phyloP scores from a whole-genome alignment of 2,888 invertebrate genomes.

The Zele albiditarsus region DNA sequence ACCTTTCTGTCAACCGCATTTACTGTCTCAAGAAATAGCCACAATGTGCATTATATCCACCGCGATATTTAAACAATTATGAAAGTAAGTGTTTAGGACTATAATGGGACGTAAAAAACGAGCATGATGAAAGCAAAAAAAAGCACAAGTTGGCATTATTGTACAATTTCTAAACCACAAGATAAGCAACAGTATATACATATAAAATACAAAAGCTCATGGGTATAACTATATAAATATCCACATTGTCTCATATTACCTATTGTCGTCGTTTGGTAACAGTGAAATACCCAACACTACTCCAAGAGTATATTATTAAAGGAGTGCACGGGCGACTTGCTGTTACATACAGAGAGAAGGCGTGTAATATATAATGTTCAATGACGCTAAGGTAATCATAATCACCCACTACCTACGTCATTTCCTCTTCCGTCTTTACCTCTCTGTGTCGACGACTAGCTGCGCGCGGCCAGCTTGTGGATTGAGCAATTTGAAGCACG shows the following conservation, averaged over 20 bases:
- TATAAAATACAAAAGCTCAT: not conserved
- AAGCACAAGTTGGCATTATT: not conserved
- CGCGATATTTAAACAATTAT: not conserved
- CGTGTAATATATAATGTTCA: not conserved
- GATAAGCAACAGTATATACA: constrained; percentile 52
- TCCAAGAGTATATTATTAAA: constrained; percentile 33
- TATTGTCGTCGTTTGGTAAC: constrained; percentile 10
- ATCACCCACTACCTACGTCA: constrained; percentile 11
- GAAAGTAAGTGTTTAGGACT: not conserved
- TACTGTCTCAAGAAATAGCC: not conserved
- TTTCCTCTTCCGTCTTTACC: constrained; percentile 3
- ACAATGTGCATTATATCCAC: not conserved
- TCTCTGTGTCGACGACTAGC: not conserved
- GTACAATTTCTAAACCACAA: constrained; percentile 53
- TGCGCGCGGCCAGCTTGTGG: not conserved
- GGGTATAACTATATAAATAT: constrained; percentile 1
- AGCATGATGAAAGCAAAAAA: not conserved
- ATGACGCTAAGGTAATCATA: not conserved
- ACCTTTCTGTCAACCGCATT: not conserved
- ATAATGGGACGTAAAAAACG: not conserved
- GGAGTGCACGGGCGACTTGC: constrained; percentile 12
- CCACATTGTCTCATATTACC: constrained; percentile 7
- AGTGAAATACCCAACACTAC: constrained; percentile 23
- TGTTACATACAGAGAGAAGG: not conserved
- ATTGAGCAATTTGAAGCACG: constrained; percentile 49